Percentiles rank a stretch among this genome's conserved stretches.
Evolutionary conservation across 1,140 invertebrate species (phyloP).

Genomic region (Saccostrea glomerata): DNA sequence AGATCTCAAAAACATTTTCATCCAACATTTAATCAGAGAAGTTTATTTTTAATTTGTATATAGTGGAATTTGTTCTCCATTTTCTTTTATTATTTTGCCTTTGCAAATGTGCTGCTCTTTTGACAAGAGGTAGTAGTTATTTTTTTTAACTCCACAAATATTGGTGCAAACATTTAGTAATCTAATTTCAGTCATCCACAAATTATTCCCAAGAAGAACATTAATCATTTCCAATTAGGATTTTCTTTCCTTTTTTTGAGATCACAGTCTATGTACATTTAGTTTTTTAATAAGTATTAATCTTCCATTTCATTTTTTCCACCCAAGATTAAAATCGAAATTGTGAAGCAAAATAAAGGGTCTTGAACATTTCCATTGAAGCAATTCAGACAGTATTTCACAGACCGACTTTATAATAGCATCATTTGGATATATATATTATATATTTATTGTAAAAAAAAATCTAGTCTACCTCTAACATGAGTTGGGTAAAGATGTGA

Average conservation of each 20-base stretch:
- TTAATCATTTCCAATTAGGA: neutral
- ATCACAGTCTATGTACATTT: neutral
- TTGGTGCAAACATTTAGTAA: conserved; percentile 17
- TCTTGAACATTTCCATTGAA: conserved; percentile 32
- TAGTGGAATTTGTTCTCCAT: conserved; percentile 14
- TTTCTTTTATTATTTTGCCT: conserved; percentile 1
- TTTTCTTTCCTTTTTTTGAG: conserved; percentile 8
- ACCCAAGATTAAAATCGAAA: neutral
- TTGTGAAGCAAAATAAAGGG: neutral
- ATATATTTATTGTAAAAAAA: conserved; percentile 37
- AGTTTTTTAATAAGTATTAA: neutral
- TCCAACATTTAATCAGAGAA: conserved; percentile 24
- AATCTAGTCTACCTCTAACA: conserved; percentile 36
- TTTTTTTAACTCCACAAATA: neutral
- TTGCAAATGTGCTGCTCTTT: conserved; percentile 37
- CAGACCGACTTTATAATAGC: conserved; percentile 10
- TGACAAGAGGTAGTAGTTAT: conserved; percentile 9
- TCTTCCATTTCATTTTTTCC: conserved; percentile 18
- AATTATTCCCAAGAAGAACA: neutral
- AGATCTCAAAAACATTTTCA: conserved; percentile 31
- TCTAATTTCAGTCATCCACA: neutral
- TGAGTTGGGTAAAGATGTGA: conserved; percentile 35
- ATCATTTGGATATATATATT: conserved; percentile 33
- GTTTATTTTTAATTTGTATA: conserved; percentile 15
- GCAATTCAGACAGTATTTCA: conserved; percentile 33